Percentiles rank a stretch among this genome's conserved stretches.
Conservation (phyloP, 2,113 vertebrate species). For the Chionis minor region DNA sequence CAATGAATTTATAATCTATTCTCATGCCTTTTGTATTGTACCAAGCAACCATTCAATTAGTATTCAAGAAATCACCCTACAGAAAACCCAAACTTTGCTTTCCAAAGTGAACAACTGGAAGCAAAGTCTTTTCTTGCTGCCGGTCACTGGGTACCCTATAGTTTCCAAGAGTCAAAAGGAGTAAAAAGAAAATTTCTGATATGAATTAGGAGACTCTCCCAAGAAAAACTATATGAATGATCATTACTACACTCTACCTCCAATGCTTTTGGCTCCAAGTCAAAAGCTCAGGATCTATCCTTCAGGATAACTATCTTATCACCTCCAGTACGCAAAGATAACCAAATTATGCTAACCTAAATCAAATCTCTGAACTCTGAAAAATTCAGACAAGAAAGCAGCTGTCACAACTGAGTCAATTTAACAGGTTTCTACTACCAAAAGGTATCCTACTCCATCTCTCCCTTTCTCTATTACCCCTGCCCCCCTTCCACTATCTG, state of each 20-base stretch:
- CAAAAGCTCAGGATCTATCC: background rate
- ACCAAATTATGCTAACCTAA: background rate
- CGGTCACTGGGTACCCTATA: background rate
- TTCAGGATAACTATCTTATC: background rate
- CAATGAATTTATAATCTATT: background rate
- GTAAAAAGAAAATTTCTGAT: background rate
- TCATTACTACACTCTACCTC: background rate
- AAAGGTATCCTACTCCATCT: background rate
- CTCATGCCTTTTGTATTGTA: background rate
- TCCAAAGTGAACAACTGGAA: background rate
- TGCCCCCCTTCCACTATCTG: background rate
- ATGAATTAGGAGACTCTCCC: background rate
- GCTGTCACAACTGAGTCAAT: background rate
- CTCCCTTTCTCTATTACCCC: background rate
- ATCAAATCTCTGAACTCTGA: background rate
- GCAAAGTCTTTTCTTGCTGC: background rate
- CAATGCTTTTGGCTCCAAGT: background rate
- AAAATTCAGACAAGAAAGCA: background rate
- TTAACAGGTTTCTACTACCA: background rate
- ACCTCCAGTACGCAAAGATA: background rate
- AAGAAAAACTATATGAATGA: background rate
- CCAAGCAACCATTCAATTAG: background rate
- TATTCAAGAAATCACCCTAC: background rate
- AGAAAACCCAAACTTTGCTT: background rate
- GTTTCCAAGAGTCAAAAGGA: background rate